These are phyloP conservation scores for Drosophila maculinotata DNA, from an alignment of 2,888 invertebrate species.

Conservation along the genomic window DNA sequence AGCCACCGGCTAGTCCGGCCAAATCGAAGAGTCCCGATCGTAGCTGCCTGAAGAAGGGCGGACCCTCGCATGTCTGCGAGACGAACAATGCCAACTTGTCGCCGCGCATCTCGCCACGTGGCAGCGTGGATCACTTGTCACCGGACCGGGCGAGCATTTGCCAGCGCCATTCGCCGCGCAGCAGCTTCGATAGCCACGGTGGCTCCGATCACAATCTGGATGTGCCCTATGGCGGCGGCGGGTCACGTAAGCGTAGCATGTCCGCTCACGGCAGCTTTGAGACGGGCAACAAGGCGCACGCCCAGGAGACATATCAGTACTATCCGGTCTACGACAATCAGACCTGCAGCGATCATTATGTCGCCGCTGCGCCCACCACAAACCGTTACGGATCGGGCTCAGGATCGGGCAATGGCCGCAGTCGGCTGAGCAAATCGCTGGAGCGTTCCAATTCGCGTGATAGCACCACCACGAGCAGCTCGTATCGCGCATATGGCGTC, in stretches of 20 bases:
- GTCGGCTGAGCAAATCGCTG: slow-evolving; percentile 83
- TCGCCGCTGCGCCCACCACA: slow-evolving; percentile 76
- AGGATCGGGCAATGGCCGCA: slow-evolving; percentile 27
- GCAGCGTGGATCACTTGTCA: slow-evolving; percentile 84
- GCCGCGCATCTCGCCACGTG: slow-evolving; percentile 83
- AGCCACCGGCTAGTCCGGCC: slow-evolving; percentile 83
- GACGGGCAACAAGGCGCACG: slow-evolving; percentile 63
- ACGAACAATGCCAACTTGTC: slow-evolving; percentile 67
- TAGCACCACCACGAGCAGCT: slow-evolving; percentile 82
- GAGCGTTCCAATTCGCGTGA: slow-evolving; percentile 84
- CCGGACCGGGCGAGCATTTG: slow-evolving; percentile 83
- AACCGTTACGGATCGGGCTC: slow-evolving; percentile 56
- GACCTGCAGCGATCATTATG: slow-evolving; percentile 84
- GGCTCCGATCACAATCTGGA: slow-evolving; percentile 83
- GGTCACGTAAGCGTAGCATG: slow-evolving; percentile 82
- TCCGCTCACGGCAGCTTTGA: slow-evolving; percentile 85
- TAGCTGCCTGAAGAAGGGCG: slow-evolving; percentile 83
- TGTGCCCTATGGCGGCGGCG: slow-evolving; percentile 61
- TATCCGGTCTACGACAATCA: slow-evolving; percentile 85
- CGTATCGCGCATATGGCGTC: slow-evolving; percentile 78
- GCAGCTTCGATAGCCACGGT: slow-evolving; percentile 84
- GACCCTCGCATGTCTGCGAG: slow-evolving; percentile 83
- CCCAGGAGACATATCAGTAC: slow-evolving; percentile 83
- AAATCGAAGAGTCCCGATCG: slow-evolving; percentile 84
- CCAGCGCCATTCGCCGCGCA: slow-evolving; percentile 83